Percentiles rank a stretch among this genome's conserved stretches.
These are phyloP conservation scores for Cinara cedri DNA, from an alignment of 2,888 invertebrate genomes.

Conservation along the genomic window DNA sequence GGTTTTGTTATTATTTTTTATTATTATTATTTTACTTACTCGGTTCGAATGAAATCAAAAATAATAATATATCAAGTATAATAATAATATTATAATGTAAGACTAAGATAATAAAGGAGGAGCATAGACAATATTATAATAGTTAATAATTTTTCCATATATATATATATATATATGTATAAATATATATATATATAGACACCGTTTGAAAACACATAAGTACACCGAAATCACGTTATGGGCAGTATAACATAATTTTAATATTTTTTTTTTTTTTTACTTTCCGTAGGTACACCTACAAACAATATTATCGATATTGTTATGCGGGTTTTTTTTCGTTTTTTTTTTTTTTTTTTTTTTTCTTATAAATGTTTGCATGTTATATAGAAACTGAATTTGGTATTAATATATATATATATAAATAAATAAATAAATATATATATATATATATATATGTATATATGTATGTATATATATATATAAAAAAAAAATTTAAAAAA, in stretches of 20 bases:
- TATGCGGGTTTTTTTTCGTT: constrained; percentile 6
- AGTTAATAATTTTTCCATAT: constrained; percentile 46
- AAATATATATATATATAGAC: no score
- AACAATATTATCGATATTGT: constrained; percentile 53
- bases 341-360: constrained; percentile 26
- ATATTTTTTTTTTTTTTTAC: background rate
- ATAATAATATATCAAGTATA: constrained; percentile 42
- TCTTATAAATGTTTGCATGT: constrained; percentile 33
- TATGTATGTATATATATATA: constrained; percentile 34
- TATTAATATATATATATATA: constrained; percentile 33
- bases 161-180: no score
- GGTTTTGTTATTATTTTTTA: background rate
- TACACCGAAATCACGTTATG: constrained; percentile 45
- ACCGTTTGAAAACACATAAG: constrained; percentile 37
- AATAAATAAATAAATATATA: no score
- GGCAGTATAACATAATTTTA: constrained; percentile 39
- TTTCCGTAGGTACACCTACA: constrained; percentile 18
- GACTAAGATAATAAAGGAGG: constrained; percentile 44
- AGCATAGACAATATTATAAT: constrained; percentile 42
- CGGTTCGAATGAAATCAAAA: constrained; percentile 48
- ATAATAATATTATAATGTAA: constrained; percentile 19
- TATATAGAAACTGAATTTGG: constrained; percentile 48
- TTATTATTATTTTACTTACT: constrained; percentile 6
- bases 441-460: no score
- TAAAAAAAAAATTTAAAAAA: constrained; percentile 48